Evolutionary conservation across 2,113 vertebrate genomes (phyloP), one percentile per base, ranked within the genome.

Genomic region (Rhabdornis inornatus): DNA sequence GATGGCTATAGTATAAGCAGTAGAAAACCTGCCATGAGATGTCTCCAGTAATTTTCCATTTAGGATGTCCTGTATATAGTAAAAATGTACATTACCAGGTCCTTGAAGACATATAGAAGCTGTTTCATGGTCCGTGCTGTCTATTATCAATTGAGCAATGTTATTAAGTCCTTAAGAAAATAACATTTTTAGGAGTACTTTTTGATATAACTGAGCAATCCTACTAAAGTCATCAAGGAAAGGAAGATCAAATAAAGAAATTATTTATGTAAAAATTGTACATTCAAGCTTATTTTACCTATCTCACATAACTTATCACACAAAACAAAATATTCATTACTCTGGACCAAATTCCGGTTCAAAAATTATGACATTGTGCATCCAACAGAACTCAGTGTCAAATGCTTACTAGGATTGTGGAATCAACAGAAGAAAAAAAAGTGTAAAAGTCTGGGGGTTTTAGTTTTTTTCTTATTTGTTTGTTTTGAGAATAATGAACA

Each of bases 21-120:
- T 9, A 74, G 39, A 90, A 85, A 65, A 20, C 3, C 8, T 70
- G 35, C 11, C 22, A 60, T 69, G 60, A 72, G 12, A 69, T 56
- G n/a, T 87, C 39, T 91, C 42, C 33, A 82, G 31, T 87, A 84
- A 92, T 87, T 95, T 94, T 87, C 45, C 64, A 42, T 78, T 94
- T 83, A 86, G 78, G 8, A 22, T 86, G 47, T 60, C 21, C 31
- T 35, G 20, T 39, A 69, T 35, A 39, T 33, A 64, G 52, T 70
- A 91, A 84, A 95, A 92, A 75, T 65, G 7, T 72, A 70, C 35
- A 64, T 90, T 90, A 87, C 12, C 21, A 74, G 68, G 25, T 37
- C 8, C 80, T 94, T 77, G 37, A 91, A 64, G 50, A 71, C 7
- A 49, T 63, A 60, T 13, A 79, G 69, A 92, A 87, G 15, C 6